These are phyloP conservation scores for Lucilia sericata DNA, from an alignment of 1,140 invertebrate genomes.

Conservation along the genomic window DNA sequence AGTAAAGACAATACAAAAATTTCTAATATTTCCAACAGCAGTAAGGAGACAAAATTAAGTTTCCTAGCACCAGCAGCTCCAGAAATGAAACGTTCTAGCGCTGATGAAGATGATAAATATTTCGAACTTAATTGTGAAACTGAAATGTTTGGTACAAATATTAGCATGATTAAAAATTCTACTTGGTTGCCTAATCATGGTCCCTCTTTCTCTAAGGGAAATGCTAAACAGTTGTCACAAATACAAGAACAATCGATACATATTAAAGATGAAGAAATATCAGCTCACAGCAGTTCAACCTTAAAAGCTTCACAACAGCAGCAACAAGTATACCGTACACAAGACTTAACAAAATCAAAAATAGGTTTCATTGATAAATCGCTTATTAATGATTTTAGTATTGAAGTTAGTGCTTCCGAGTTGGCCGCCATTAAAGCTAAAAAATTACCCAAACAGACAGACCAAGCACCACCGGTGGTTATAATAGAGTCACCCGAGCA, in stretches of 20 bases:
- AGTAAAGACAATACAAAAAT: background rate
- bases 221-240: slow-evolving; percentile 10
- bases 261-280: slow-evolving; percentile 39
- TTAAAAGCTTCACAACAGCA: background rate
- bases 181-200: slow-evolving; percentile 53
- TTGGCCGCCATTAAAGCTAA: slow-evolving; percentile 29
- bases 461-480: background rate
- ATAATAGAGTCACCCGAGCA: background rate
- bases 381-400: background rate
- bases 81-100: background rate
- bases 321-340: background rate
- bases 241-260: slow-evolving; percentile 46
- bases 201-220: background rate
- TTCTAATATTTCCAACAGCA: background rate
- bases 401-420: background rate
- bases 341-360: background rate
- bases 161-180: slow-evolving; percentile 65
- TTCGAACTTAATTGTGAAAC: slow-evolving; percentile 63
- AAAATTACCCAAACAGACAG: background rate
- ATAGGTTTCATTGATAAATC: background rate
- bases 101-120: slow-evolving; percentile 36
- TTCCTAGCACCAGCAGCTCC: background rate
- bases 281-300: background rate
- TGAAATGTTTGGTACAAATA: slow-evolving; percentile 59
- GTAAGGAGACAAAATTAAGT: slow-evolving; percentile 3